These are phyloP conservation scores for Triplophysa bombifrons DNA, from an alignment of 2,797 vertebrate genomes.

Conservation along the genomic window DNA sequence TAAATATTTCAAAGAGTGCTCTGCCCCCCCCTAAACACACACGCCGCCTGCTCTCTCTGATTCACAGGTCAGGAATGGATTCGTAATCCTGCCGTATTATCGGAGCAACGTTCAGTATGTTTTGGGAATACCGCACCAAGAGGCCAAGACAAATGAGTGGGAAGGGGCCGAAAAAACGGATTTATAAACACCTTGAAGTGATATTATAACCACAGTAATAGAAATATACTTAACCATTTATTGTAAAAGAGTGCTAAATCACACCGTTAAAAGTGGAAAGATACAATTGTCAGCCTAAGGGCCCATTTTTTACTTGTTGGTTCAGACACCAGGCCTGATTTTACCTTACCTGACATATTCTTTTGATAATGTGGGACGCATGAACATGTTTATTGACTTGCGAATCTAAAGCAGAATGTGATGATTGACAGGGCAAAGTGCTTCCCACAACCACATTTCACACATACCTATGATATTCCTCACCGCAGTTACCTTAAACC, in stretches of 20 bases:
- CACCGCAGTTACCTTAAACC: conserved; percentile 1
- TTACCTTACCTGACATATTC: background rate
- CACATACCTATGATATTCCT: conserved; percentile 15
- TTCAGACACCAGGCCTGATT: background rate
- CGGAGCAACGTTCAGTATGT: conserved; percentile 64
- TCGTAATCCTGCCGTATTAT: conserved; percentile 64
- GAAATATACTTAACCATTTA: conserved; percentile 2
- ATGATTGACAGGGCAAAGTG: conserved; percentile 47
- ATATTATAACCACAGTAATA: background rate
- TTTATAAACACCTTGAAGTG: conserved; percentile 1
- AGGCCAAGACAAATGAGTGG: background rate
- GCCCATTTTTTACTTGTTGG: background rate
- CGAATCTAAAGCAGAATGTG: conserved; percentile 40
- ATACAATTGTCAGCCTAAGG: background rate
- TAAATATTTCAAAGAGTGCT: conserved; percentile 70
- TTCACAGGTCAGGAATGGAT: conserved; percentile 71
- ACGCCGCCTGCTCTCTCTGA: conserved; percentile 67
- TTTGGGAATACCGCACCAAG: conserved; percentile 53
- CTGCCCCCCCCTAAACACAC: conserved; percentile 28
- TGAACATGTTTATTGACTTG: conserved; percentile 39
- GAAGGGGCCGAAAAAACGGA: background rate
- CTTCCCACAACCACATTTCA: conserved; percentile 34
- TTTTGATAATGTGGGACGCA: background rate
- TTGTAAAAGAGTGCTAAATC: background rate
- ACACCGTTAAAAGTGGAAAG: background rate